A percentile compares a stretch with the other conserved stretches of the same genome.
phyloP scores from a whole-genome alignment of 2,113 vertebrate species.

The Elephas maximus region DNA sequence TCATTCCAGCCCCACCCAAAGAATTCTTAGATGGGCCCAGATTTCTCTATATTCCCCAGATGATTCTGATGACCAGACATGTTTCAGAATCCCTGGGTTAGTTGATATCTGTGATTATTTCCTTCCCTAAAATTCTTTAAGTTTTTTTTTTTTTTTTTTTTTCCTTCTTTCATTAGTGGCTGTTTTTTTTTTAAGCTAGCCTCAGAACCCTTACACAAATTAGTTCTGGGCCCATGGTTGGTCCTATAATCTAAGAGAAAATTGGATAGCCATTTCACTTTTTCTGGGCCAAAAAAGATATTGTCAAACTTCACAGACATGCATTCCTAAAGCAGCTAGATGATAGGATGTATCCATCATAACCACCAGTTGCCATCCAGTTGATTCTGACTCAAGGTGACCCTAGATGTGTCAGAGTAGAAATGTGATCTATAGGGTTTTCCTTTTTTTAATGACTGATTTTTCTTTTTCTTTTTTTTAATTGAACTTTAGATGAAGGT shows the following conservation, averaged over 20 bases:
- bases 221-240: neutral
- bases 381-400: too few species aligned
- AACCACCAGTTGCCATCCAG: neutral
- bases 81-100: neutral
- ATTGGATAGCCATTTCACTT: neutral
- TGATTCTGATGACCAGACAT: neutral
- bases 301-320: neutral
- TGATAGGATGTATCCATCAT: neutral
- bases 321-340: neutral
- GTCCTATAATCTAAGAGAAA: neutral
- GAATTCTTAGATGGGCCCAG: neutral
- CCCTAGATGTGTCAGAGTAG: neutral
- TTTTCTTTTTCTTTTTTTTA: too few species aligned
- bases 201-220: neutral
- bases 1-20: neutral
- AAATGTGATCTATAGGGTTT: neutral
- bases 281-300: neutral
- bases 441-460: too few species aligned
- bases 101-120: neutral
- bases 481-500: too few species aligned
- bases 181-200: neutral
- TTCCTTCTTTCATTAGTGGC: neutral
- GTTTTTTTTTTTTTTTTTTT: neutral
- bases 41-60: neutral
- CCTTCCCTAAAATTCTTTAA: neutral